These are phyloP conservation scores for Papilio machaon DNA, from an alignment of 1,140 invertebrate genomes.

Conservation along the genomic window DNA sequence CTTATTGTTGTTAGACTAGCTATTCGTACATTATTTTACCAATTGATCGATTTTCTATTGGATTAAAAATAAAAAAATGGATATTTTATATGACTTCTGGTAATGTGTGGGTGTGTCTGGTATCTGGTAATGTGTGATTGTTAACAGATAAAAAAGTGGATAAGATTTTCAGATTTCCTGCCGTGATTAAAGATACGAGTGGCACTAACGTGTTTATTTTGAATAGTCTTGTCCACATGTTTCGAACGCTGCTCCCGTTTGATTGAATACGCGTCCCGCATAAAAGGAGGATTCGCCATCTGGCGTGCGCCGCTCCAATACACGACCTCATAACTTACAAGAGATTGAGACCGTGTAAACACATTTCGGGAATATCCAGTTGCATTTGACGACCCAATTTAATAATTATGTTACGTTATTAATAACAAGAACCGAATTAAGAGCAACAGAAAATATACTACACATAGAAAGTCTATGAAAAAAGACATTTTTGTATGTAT, in stretches of 20 bases:
- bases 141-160: too few relatives aligned
- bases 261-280: constrained; percentile 72
- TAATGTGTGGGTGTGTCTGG: too few relatives aligned
- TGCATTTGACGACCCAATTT: constrained; percentile 32
- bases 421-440: background rate
- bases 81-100: too few relatives aligned
- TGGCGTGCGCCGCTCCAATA: constrained; percentile 56
- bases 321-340: constrained; percentile 55
- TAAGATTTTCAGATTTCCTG: too few relatives aligned
- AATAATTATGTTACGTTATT: constrained; percentile 18
- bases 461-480: background rate
- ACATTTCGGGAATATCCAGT: constrained; percentile 35
- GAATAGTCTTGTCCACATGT: constrained; percentile 51
- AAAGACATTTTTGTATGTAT: background rate
- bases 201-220: background rate
- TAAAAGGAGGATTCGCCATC: constrained; percentile 76
- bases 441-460: background rate
- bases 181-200: too few relatives aligned
- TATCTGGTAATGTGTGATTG: too few relatives aligned
- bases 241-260: constrained; percentile 51
- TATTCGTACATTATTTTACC: too few relatives aligned
- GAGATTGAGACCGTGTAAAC: constrained; percentile 48
- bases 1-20: background rate
- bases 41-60: too few relatives aligned
- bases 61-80: too few relatives aligned